Evolutionary conservation across 1,140 invertebrate species (phyloP), one percentile per base, ranked within the genome.

Genomic region (Chymomyza costata): DNA sequence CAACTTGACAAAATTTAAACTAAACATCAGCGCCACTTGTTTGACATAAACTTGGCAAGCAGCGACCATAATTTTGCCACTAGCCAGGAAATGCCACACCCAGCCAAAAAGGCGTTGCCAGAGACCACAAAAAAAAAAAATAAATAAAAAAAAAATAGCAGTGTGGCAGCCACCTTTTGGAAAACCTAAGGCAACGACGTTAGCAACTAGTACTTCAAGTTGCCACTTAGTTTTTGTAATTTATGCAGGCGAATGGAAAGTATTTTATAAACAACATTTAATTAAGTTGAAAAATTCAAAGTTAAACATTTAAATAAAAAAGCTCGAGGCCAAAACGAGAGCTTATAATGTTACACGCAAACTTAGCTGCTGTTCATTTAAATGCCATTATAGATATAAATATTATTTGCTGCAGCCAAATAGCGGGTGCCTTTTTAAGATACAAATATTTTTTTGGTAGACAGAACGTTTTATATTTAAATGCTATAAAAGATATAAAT

Each of bases 231-330:
- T 63, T 71, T n/a, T 71, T 71, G 66, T 78, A 78, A 80, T 78
- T 78, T 78, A 78, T 78, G 71, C 71, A 64, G 67, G 48, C 53
- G 49, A 65, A 78, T 71, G 63, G 57, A 71, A 78, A 78, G 66
- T 67, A 73, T 49, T 73, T 64, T 73, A 64, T 61, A n/a, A 67
- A 63, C 68, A 73, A 73, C 68, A 78, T 78, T 78, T 78, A 78
- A 78, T 78, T 78, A 78, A 78, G 71, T 78, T 51, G 38, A 37
- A 57, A 69, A 78, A 67, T 78, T 70, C 68, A 74, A 73, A 73
- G 68, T 73, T 73, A 53, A 73, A 74, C 63, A 74, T 59, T 50
- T 45, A 58, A 68, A 73, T 73, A 68, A 73, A 73, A 67, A 65
- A 40, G 54, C 34, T 40, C n/a, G n/a, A n/a, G 40, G 35, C 31